A percentile compares a stretch with the other conserved stretches of the same genome.
phyloP scores from a whole-genome alignment of 2,888 invertebrate species.

The Lepeophtheirus nordmannii region DNA sequence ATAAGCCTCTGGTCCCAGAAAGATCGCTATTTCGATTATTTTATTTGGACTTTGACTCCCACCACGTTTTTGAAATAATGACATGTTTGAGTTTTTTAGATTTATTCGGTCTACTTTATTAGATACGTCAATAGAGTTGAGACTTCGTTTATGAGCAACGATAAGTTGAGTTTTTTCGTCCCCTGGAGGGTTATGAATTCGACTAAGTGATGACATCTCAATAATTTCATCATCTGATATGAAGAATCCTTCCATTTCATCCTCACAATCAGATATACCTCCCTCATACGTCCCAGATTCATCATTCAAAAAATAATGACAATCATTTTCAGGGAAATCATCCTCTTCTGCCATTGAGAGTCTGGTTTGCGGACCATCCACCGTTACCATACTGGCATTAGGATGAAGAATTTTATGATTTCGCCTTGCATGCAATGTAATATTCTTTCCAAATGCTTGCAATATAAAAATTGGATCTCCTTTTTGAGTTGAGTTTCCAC shows the following conservation, averaged over 20 bases:
- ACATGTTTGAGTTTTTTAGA: background rate
- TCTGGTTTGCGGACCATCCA: background rate
- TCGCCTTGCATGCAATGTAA: background rate
- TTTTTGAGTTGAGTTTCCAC: background rate
- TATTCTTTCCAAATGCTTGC: background rate
- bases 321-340: background rate
- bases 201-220: background rate
- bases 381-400: background rate
- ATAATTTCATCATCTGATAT: background rate
- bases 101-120: background rate
- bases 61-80: background rate
- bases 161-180: background rate
- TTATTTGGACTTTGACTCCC: background rate
- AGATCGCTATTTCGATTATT: background rate
- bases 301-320: background rate
- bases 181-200: background rate
- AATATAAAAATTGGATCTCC: background rate
- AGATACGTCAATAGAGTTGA: background rate
- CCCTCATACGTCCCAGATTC: background rate
- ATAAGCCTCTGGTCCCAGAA: background rate
- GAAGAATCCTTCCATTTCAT: background rate
- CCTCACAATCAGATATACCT: background rate
- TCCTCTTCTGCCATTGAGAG: background rate
- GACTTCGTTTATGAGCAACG: background rate
- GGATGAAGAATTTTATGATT: background rate